These are phyloP conservation scores for Capreolus pygargus DNA, from an alignment of 2,113 vertebrate genomes.

Conservation along the genomic window DNA sequence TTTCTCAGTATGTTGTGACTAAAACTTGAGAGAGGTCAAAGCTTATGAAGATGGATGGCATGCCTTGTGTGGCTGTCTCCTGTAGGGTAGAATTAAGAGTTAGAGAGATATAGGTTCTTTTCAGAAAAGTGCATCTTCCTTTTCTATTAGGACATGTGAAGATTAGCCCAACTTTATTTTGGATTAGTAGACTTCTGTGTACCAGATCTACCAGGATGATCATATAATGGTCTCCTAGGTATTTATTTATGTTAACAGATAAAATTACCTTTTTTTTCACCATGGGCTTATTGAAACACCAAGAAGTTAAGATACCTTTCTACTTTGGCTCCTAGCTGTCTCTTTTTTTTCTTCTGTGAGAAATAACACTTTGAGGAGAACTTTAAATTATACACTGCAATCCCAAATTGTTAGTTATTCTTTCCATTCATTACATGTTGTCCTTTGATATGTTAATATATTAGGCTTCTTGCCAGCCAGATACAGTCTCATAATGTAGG, in stretches of 20 bases:
- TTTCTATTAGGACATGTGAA: background rate
- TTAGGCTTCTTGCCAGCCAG: background rate
- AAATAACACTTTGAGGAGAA: background rate
- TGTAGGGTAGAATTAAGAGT: background rate
- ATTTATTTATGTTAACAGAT: background rate
- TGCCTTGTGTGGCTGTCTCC: background rate
- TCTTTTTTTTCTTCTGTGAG: background rate
- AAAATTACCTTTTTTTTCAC: background rate
- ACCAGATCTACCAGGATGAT: background rate
- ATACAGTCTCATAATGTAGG: background rate
- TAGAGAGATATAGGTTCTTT: background rate
- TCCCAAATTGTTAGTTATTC: background rate
- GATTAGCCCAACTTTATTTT: background rate
- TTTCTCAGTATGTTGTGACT: background rate
- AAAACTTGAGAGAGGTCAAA: background rate
- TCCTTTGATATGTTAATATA: background rate
- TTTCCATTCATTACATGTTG: background rate
- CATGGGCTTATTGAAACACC: background rate
- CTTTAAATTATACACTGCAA: background rate
- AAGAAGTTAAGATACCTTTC: background rate
- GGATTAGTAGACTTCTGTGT: background rate
- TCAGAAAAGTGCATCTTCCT: background rate
- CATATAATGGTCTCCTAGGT: background rate
- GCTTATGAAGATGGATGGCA: background rate
- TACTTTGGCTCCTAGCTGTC: background rate